A percentile compares a stretch with the other conserved stretches of the same genome.
phyloP scores from a whole-genome alignment of 2,113 vertebrate species.

The Sclerurus mexicanus region DNA sequence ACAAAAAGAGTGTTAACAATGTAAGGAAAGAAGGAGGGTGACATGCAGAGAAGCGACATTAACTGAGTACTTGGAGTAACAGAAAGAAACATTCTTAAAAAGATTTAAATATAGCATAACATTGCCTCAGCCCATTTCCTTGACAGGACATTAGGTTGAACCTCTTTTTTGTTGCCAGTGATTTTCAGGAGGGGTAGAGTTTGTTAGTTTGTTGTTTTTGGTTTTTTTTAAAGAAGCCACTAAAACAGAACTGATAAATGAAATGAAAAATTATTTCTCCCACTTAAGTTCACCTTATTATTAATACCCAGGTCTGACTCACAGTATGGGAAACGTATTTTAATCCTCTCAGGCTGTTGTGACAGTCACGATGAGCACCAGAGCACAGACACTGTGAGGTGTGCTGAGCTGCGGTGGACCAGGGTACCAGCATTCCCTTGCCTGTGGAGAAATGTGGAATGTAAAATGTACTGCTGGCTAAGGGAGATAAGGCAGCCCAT shows the following conservation, averaged over 20 bases:
- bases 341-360: neutral
- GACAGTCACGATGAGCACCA: neutral
- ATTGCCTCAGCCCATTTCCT: neutral
- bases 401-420: rapidly evolving
- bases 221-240: neutral
- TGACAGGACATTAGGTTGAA: neutral
- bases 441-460: slow-evolving; percentile 48
- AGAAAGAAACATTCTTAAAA: neutral
- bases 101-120: neutral
- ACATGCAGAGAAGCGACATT: rapidly evolving
- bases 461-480: slow-evolving; percentile 66
- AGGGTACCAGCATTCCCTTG: neutral
- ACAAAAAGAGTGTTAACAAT: neutral
- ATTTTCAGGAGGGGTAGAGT: neutral
- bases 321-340: slow-evolving; percentile 1
- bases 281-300: slow-evolving; percentile 1
- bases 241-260: neutral
- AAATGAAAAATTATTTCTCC: neutral
- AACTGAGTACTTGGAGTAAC: neutral
- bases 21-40: neutral
- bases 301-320: slow-evolving; percentile 17
- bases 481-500: slow-evolving; percentile 73
- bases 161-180: neutral
- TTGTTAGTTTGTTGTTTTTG: too few relatives aligned
- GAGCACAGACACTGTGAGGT: slow-evolving; percentile 29